Evolutionary conservation across 2,797 vertebrate species (phyloP).

Genomic region (Orientallactaga sibirica): DNA sequence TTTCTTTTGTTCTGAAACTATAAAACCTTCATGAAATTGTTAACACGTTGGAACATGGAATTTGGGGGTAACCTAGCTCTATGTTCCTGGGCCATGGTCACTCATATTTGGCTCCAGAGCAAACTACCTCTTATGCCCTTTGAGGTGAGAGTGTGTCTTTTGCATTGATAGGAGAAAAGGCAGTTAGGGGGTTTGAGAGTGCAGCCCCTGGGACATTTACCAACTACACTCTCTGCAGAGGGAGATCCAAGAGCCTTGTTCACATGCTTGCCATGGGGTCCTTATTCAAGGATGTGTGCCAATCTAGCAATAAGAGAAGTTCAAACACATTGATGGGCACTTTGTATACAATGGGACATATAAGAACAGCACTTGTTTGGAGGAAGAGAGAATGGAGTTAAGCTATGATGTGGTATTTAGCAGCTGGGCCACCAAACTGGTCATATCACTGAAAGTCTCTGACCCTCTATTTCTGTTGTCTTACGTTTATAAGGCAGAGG

Average conservation of each 20-base stretch:
- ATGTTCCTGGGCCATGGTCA: too few species aligned
- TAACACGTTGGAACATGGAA: too few species aligned
- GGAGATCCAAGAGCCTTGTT: neutral
- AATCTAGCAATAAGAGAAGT: neutral
- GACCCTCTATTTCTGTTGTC: neutral
- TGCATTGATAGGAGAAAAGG: neutral
- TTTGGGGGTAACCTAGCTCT: too few species aligned
- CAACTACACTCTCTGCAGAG: neutral
- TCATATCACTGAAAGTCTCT: neutral
- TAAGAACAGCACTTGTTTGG: neutral
- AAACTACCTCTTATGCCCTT: too few species aligned
- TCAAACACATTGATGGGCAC: neutral
- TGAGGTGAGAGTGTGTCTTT: too few species aligned
- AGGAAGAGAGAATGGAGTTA: slow-evolving; percentile 28
- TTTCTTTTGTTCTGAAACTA: too few species aligned
- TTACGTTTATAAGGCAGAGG: neutral
- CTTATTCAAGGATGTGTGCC: slow-evolving; percentile 22
- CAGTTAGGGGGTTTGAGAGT: neutral
- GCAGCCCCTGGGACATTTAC: neutral
- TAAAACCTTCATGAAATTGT: too few species aligned
- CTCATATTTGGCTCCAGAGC: too few species aligned
- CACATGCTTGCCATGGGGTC: neutral
- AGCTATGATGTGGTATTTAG: neutral
- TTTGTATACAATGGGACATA: neutral
- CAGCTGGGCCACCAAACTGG: neutral